phyloP scores from a whole-genome alignment of 2,888 invertebrate species.

The Nymphalis c-album region DNA sequence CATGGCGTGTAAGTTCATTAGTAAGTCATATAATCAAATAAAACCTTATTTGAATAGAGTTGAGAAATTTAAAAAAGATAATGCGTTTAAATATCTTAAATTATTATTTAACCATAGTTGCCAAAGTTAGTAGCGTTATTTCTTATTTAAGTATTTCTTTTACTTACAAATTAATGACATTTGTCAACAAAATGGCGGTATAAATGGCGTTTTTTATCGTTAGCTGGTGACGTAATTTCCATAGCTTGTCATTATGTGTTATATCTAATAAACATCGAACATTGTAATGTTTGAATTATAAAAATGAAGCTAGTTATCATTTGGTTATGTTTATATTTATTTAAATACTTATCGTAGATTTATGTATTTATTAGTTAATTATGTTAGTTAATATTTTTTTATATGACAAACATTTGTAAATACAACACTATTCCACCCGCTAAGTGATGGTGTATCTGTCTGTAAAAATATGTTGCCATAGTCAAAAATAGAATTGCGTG shows the following conservation, averaged over 20 bases:
- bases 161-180: neutral
- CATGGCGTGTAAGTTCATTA: no score
- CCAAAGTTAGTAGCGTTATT: no score
- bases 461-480: conserved; percentile 2
- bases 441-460: neutral
- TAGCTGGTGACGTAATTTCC: conserved; percentile 21
- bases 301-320: conserved; percentile 8
- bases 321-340: neutral
- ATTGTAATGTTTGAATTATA: conserved; percentile 9
- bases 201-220: neutral
- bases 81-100: no score
- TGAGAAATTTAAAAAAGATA: no score
- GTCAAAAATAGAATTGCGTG: neutral
- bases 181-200: neutral
- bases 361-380: neutral
- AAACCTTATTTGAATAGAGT: no score
- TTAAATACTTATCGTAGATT: neutral
- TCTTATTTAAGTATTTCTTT: no score
- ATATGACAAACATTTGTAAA: conserved; percentile 11
- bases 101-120: no score
- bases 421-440: neutral
- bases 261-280: conserved; percentile 7
- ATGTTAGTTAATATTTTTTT: conserved; percentile 12
- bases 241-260: conserved; percentile 2
- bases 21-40: no score